Base-by-base conservation (phyloP, 2,797 vertebrate genomes). In the Cyclura pinguis region DNA sequence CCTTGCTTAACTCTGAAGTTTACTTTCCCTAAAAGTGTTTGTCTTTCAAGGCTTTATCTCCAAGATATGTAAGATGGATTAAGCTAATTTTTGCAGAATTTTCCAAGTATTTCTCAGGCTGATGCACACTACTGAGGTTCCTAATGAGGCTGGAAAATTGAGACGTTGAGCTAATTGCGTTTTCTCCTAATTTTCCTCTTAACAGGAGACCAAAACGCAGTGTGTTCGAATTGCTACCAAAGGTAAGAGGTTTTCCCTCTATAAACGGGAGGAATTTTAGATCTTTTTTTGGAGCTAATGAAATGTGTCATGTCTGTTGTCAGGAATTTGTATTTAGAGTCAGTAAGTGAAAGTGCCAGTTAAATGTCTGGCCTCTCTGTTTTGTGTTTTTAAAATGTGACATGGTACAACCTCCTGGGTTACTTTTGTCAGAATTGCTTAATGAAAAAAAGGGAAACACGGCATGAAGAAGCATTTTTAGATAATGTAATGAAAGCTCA, bases 201-300 rank as follows among this genome's bases (percentile, higher is more conserved):
- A 92, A 95, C 96, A 99, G 99, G 99, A 99, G 98, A 99, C 98
- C 76, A 99, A 99, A 98, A 99, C 98, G 3, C 99, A 99, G 93
- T 99, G 99, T 98, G 97, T 99, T 94, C 98, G 98, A 96, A 98
- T 99, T 95, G 99, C 99, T 94, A 98, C 98, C n/a, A 99, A 99
- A 99, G 98, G 99, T 99, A 98, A 98, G 98, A 96, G 64, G 42
- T 86, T 91, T 83, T 72, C 0, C 16, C 24, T 35, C 67, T 87
- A 27, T 90, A 74, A 20, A 64, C 47, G 91, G 93, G 94, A 92
- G 83, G 85, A 35, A 59, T 76, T 92, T 92, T 93, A 67, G 88
- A 90, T 57, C 27, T 85, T 94, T 22, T 69, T 94, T 94, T 59
- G 42, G 67, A 82, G 85, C 81, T 90, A 93, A 94, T 94, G 92